Evolutionary conservation across 2,888 invertebrate species (phyloP), one percentile per base, ranked within the genome.

Genomic region (Sminthurides aquaticus): DNA sequence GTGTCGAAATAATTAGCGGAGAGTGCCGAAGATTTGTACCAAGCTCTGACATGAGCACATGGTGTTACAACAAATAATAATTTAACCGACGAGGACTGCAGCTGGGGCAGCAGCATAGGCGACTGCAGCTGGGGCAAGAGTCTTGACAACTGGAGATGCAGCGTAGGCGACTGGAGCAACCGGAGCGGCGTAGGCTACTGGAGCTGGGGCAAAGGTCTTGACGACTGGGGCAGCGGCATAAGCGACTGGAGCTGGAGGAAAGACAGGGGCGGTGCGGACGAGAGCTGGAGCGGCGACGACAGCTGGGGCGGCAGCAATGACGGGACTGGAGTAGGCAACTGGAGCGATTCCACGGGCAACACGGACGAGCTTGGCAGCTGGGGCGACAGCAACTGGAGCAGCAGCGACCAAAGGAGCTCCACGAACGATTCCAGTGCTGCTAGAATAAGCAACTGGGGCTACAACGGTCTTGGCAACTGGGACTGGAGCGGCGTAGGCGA

Each of bases 321-420:
- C 28, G 5, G 57, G 57, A n/a, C n/a, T n/a, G 24, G 57, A 11
- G 8, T 11, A 3, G n/a, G n/a, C 54, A 24, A 54, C 54, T 54
- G 54, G 54, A 24, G 54, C 24, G 22, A 54, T 24, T 22, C 20
- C 54, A 54, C 22, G 54, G 24, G 54, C 54, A 20, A 24, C 24
- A 54, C 54, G 54, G 24, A 54, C 54, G 22, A 54, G 54, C 22
- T 54, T 54, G 57, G 22, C n/a, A 52, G 52, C 52, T 20, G n/a
- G 22, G 52, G 57, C 28, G n/a, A 57, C 26, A n/a, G 28, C 57
- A 15, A 28, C 27, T 27, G 57, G 26, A 25, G 57, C 57, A 57
- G 20, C 57, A n/a, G 54, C 24, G 11, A 24, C 22, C 15, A n/a
- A n/a, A n/a, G 27, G 57, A 27, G 29, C 57, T 27, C 28, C 29